Conservation (phyloP, 35 echinoderm and acorn worm genomes). For the Hemicentrotus pulcherrimus region DNA sequence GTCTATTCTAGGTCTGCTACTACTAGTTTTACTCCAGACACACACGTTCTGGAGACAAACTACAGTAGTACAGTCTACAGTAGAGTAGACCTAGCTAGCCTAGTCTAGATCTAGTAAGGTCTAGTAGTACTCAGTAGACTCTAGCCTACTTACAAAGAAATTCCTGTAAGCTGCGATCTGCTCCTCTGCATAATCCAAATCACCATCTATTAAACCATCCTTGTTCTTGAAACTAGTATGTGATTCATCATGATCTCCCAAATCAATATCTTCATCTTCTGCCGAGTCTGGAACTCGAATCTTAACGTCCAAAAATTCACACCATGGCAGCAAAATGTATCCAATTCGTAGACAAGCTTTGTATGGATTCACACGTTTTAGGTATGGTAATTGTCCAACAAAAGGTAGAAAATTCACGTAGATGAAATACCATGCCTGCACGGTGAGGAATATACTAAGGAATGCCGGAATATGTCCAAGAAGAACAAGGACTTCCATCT, state of each 20-base stretch:
- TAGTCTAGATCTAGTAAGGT: no score
- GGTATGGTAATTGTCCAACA: constrained; percentile 77
- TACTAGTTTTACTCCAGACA: no score
- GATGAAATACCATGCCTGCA: constrained; percentile 91
- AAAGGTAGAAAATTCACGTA: constrained; percentile 88
- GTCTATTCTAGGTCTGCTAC: no score
- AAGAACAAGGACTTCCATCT: constrained; percentile 72
- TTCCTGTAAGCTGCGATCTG: constrained; percentile 18
- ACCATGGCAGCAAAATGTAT: constrained; percentile 72
- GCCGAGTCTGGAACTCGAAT: constrained; percentile 47
- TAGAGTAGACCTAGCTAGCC: no score
- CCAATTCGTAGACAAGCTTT: constrained; percentile 84
- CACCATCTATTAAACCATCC: background rate
- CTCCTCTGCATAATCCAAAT: constrained; percentile 25
- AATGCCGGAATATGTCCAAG: constrained; percentile 83
- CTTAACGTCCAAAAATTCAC: constrained; percentile 47
- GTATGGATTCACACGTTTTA: constrained; percentile 78
- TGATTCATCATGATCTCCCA: background rate
- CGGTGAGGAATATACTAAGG: constrained; percentile 70
- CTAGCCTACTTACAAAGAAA: background rate
- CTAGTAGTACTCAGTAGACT: no score
- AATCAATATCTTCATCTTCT: constrained; percentile 58
- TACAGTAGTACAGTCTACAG: no score
- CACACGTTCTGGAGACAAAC: no score
- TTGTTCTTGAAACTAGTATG: background rate